These are phyloP conservation scores for Neodiprion pinetum DNA, from an alignment of 1,140 invertebrate genomes.

Conservation along the genomic window DNA sequence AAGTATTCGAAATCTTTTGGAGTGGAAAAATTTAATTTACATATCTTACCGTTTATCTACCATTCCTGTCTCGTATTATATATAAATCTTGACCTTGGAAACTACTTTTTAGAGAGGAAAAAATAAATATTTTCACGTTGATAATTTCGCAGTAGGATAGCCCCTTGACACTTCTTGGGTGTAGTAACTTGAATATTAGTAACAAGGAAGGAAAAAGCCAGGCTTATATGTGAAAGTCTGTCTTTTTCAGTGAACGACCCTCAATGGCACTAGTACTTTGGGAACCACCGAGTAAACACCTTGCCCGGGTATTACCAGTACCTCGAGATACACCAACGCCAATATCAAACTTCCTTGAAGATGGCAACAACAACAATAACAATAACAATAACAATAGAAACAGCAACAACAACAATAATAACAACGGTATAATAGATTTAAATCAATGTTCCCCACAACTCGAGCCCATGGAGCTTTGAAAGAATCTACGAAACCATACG, in stretches of 20 bases:
- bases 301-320: conserved; percentile 46
- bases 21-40: too few species aligned
- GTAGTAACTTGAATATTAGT: too few species aligned
- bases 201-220: too few species aligned
- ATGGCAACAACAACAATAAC: conserved; percentile 46
- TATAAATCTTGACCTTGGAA: too few species aligned
- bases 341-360: conserved; percentile 21
- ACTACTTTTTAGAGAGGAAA: too few species aligned
- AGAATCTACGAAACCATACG: background rate
- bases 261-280: conserved; percentile 80
- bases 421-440: conserved; percentile 49
- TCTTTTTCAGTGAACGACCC: conserved; percentile 66
- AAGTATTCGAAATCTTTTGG: too few species aligned
- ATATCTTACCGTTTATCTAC: too few species aligned
- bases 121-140: too few species aligned
- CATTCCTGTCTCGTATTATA: too few species aligned
- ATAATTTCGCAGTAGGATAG: too few species aligned
- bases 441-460: conserved; percentile 37
- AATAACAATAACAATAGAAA: conserved; percentile 26
- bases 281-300: conserved; percentile 71
- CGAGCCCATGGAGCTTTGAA: conserved; percentile 52
- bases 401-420: conserved; percentile 37
- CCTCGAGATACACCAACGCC: conserved; percentile 35
- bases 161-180: too few species aligned
- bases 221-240: conserved; percentile 16